Percentiles rank a stretch among this genome's conserved stretches.
phyloP scores from a whole-genome alignment of 2,888 invertebrate species.

The Tetropium fuscum region DNA sequence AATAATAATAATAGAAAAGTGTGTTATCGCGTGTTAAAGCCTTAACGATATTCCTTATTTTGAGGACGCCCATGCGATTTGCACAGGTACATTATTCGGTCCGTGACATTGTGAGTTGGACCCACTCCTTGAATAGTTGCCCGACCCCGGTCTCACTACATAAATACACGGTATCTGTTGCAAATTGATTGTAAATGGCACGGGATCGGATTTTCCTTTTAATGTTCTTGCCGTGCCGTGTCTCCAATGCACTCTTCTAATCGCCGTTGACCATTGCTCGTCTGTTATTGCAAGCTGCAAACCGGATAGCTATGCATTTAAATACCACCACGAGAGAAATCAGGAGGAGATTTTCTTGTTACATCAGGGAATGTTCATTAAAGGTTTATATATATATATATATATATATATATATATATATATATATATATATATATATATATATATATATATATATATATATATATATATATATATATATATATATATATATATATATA shows the following conservation, averaged over 20 bases:
- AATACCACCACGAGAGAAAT: too few species aligned
- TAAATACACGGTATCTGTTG: conserved; percentile 30
- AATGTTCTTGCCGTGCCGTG: conserved; percentile 10
- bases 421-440: too few species aligned
- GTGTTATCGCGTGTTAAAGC: too few species aligned
- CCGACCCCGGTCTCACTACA: conserved; percentile 17
- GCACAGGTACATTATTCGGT: conserved; percentile 32
- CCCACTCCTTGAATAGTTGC: conserved; percentile 29
- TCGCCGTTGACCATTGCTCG: conserved; percentile 12
- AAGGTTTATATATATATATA: too few species aligned
- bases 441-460: too few species aligned
- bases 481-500: too few species aligned
- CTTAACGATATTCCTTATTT: too few species aligned
- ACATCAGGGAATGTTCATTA: too few species aligned
- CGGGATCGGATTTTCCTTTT: conserved; percentile 29
- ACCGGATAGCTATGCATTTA: not conserved
- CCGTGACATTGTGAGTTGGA: conserved; percentile 32
- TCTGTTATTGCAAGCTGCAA: not conserved
- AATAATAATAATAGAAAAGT: too few species aligned
- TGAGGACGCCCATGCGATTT: conserved; percentile 28
- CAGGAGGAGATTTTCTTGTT: too few species aligned
- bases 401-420: too few species aligned
- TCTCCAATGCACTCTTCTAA: conserved; percentile 18
- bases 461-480: too few species aligned
- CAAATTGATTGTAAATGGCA: conserved; percentile 32